Evolutionary conservation across 2,113 vertebrate species (phyloP).

Genomic region (Trochalopteron elliotii): DNA sequence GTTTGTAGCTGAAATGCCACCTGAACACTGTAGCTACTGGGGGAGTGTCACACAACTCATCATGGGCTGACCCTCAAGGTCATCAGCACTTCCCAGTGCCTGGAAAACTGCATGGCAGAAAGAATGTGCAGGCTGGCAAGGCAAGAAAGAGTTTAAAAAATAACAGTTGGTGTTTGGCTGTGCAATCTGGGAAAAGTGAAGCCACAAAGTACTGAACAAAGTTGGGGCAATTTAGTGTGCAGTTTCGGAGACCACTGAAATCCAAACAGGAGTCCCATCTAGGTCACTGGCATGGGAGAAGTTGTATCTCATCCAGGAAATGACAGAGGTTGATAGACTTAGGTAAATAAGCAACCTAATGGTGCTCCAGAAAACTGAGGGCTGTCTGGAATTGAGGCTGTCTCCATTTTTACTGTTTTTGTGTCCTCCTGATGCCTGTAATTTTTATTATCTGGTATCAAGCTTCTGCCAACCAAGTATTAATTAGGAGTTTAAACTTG

Average conservation of each 20-base stretch:
- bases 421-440: not conserved
- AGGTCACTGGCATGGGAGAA: not conserved
- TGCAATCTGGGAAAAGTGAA: not conserved
- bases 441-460: not conserved
- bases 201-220: not conserved
- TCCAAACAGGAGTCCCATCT: not conserved
- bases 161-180: not conserved
- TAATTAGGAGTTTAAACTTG: slow-evolving; percentile 32
- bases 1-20: not conserved
- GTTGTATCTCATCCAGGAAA: not conserved
- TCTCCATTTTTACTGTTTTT: not conserved
- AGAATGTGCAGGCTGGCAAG: not conserved
- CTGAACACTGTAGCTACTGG: not conserved
- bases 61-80: not conserved
- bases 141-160: not conserved
- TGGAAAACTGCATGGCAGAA: not conserved
- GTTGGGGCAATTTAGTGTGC: not conserved
- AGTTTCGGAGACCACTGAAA: not conserved
- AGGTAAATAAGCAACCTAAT: not conserved
- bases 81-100: not conserved
- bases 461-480: not conserved
- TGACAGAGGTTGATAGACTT: not conserved
- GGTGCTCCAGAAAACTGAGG: not conserved
- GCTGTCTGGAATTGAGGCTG: not conserved
- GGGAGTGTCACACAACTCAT: not conserved